Base-by-base conservation (phyloP, 2,113 vertebrate genomes). In the Pterocles gutturalis region DNA sequence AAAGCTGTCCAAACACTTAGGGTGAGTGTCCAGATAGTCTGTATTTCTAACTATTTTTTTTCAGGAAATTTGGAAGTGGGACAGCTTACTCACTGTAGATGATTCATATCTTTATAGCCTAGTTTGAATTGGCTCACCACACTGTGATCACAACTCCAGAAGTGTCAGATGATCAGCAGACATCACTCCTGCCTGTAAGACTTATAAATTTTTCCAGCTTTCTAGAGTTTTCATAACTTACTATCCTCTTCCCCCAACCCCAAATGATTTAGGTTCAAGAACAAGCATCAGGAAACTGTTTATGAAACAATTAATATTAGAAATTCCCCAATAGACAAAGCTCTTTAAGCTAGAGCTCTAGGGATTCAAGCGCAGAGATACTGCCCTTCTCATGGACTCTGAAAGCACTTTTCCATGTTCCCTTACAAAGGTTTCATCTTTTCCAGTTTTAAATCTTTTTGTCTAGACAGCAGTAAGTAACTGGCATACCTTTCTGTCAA, bases 401-500 rank as follows among this genome's bases (percentile, higher is more conserved):
- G 71, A 94, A 94, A 95, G 78, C 67, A 67, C 64, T 97, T 96
- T 95, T 89, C 92, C 70, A 31, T 85, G 60, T 80, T 88, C 69
- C 38, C 57, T 89, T 83, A 60, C 76, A 90, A 93, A 94, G 76
- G 71, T 87, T 94, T 97, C 92, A 82, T 95, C 96, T 96, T 89
- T 83, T 94, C 81, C 88, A 87, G 54, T 96, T 97, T 97, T 93
- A 96, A 92, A 96, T 97, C 94, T 94, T 97, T 96, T 95, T 92
- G 98, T 98, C 97, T 98, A 98, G 97, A 98, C 97, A 95, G 87
- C 58, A 87, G 84, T 95, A 97, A 97, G 93, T 97, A 95, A 96
- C 79, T 97, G 87, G 89, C 93, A 97, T 97, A 96, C 89, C 94
- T 95, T 96, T 96, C 77, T 53, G 86, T 91, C 92, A 96, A 93